Conservation (phyloP, 2,797 vertebrate genomes). For the Protosalanx chinensis region DNA sequence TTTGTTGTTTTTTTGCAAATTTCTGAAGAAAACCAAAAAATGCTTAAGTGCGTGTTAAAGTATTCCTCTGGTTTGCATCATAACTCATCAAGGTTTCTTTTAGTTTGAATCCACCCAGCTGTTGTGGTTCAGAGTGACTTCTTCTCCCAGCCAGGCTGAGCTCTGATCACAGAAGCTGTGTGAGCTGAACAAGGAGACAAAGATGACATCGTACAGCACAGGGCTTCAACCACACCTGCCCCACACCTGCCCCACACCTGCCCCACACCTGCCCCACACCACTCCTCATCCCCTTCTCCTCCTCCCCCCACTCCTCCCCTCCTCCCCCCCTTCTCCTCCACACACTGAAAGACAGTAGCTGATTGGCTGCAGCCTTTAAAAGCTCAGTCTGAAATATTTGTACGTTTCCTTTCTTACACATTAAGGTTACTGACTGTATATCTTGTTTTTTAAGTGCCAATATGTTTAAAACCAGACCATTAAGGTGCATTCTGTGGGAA, state of each 20-base stretch:
- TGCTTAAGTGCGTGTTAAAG: conserved; percentile 85
- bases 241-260: no score
- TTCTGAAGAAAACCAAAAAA: conserved; percentile 61
- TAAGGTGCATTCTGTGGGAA: conserved; percentile 63
- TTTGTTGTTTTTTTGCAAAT: conserved; percentile 71
- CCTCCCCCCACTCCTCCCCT: no score
- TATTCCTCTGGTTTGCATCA: conserved; percentile 76
- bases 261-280: conserved; percentile 18
- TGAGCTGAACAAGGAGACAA: conserved; percentile 54
- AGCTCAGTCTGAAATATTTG: conserved; percentile 61
- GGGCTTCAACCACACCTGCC: conserved; percentile 51
- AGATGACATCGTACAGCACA: conserved; percentile 51
- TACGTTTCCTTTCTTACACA: conserved; percentile 72
- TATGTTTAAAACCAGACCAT: conserved; percentile 72
- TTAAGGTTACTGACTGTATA: conserved; percentile 77
- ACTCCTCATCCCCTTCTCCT: no score
- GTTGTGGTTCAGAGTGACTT: conserved; percentile 48
- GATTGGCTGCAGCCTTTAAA: conserved; percentile 38
- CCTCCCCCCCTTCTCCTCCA: no score
- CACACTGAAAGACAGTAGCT: no score
- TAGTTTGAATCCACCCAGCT: conserved; percentile 42
- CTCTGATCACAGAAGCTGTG: no score
- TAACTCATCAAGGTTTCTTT: conserved; percentile 67
- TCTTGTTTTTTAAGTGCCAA: conserved; percentile 76
- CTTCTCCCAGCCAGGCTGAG: conserved; percentile 41